Percentiles rank a stretch among this genome's conserved stretches.
Evolutionary conservation across 2,888 invertebrate genomes (phyloP).

Genomic region (Craniophora ligustri): DNA sequence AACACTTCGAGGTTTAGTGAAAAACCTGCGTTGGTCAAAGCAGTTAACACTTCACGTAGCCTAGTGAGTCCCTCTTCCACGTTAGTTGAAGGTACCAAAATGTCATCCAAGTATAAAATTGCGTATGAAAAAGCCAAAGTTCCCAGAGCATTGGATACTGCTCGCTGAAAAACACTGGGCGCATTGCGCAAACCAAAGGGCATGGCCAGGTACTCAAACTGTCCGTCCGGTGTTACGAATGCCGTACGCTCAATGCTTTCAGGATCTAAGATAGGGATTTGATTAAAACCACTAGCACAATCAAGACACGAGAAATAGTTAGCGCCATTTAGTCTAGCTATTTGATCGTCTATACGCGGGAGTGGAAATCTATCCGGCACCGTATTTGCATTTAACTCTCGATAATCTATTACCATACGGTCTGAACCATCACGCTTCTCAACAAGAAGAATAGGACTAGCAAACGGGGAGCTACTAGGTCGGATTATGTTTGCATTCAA

Average conservation of each 20-base stretch:
- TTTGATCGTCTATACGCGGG: no score
- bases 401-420: no score
- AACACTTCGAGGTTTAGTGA: conserved; percentile 49
- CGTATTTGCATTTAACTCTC: no score
- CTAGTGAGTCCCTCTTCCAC: conserved; percentile 22
- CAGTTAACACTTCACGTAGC: conserved; percentile 11
- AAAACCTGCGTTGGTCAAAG: conserved; percentile 32
- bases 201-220: conserved; percentile 33
- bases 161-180: conserved; percentile 30
- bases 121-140: conserved; percentile 19
- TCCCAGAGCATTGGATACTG: conserved; percentile 41
- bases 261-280: not conserved
- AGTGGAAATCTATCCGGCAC: no score
- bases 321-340: no score
- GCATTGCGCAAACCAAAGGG: conserved; percentile 35
- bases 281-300: no score
- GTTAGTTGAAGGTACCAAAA: conserved; percentile 19
- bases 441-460: no score
- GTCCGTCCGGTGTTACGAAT: conserved; percentile 6
- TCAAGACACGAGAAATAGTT: no score
- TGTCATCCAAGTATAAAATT: conserved; percentile 41
- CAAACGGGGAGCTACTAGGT: no score
- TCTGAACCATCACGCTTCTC: no score
- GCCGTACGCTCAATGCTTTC: conserved; percentile 8
- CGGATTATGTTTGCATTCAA: no score